Conservation (phyloP, 1,140 invertebrate species). For the Ceratitis capitata region DNA sequence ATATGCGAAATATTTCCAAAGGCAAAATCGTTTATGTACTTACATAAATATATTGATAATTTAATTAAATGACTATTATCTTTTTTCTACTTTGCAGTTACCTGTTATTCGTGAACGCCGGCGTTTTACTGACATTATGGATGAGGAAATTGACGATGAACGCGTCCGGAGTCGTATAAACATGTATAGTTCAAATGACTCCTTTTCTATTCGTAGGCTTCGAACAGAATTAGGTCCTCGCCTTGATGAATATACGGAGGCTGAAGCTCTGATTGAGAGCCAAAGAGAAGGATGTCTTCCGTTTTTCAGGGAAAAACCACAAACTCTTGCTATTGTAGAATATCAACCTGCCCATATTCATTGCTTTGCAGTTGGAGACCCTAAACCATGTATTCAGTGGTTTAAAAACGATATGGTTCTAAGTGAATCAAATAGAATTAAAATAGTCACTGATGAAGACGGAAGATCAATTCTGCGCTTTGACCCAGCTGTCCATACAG, state of each 20-base stretch:
- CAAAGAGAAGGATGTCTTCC: slow-evolving; percentile 81
- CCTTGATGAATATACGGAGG: slow-evolving; percentile 83
- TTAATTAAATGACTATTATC: no score
- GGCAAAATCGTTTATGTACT: no score
- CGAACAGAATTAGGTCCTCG: slow-evolving; percentile 83
- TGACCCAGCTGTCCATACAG: slow-evolving; percentile 78
- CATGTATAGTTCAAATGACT: slow-evolving; percentile 77
- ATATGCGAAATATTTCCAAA: no score
- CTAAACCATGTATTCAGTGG: slow-evolving; percentile 93
- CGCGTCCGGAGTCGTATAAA: slow-evolving; percentile 78
- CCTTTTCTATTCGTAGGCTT: slow-evolving; percentile 76
- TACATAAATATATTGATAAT: no score
- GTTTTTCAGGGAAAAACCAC: slow-evolving; percentile 85
- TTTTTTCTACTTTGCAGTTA: slow-evolving; percentile 74
- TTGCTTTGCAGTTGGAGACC: slow-evolving; percentile 89
- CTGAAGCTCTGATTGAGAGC: slow-evolving; percentile 82
- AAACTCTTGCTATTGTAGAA: slow-evolving; percentile 80
- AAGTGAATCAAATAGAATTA: slow-evolving; percentile 80
- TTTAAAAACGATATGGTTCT: slow-evolving; percentile 92
- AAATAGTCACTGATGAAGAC: slow-evolving; percentile 77
- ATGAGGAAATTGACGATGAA: slow-evolving; percentile 95
- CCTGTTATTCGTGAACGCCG: slow-evolving; percentile 89
- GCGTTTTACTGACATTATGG: slow-evolving; percentile 93
- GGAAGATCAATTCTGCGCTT: slow-evolving; percentile 83
- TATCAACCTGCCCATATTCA: slow-evolving; percentile 80